Percentiles rank a stretch among this genome's conserved stretches.
phyloP scores from a whole-genome alignment of 2,888 invertebrate species.

The Flexamia atlantica region DNA sequence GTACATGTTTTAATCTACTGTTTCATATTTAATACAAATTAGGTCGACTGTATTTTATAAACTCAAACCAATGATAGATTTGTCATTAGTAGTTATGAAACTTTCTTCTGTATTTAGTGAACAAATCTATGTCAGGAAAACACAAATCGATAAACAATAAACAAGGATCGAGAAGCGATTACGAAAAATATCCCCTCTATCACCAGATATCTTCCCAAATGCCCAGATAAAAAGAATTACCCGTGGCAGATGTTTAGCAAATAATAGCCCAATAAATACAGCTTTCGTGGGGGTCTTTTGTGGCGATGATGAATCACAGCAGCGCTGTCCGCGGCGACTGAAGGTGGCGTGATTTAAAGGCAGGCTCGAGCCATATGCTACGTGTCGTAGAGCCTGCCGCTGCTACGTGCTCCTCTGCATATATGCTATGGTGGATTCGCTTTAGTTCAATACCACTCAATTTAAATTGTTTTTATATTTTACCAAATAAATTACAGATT shows the following conservation, averaged over 20 bases:
- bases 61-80: no score
- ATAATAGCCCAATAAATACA: slow-evolving; percentile 6
- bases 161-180: background rate
- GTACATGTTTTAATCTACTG: no score
- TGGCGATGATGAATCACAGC: background rate
- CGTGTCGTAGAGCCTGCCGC: background rate
- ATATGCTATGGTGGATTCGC: background rate
- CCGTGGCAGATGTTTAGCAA: slow-evolving; percentile 9
- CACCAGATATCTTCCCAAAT: background rate
- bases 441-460: no score
- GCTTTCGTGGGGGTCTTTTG: background rate
- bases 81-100: no score
- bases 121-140: no score
- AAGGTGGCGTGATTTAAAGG: slow-evolving; percentile 19
- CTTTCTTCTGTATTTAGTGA: no score
- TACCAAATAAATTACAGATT: no score
- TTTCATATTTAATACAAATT: no score
- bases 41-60: no score
- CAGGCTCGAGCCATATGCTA: slow-evolving; percentile 16
- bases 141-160: background rate
- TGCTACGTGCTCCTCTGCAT: slow-evolving; percentile 15
- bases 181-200: background rate
- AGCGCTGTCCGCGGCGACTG: slow-evolving; percentile 7
- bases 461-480: no score
- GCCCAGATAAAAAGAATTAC: background rate